Base-by-base conservation (phyloP, 2,113 vertebrate species). In the Pachyramphus minor region DNA sequence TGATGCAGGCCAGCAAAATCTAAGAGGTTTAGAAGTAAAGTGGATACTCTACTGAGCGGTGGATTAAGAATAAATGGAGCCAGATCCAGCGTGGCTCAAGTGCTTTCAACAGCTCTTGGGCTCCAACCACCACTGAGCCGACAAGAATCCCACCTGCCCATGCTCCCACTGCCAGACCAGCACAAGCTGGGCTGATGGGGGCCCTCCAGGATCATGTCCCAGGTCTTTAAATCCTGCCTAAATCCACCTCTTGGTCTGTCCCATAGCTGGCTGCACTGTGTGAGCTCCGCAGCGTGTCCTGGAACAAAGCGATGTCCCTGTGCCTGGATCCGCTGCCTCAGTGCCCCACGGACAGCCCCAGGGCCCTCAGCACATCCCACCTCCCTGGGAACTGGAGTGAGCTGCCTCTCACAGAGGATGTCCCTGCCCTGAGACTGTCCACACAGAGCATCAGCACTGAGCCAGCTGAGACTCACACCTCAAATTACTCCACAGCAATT, bases 371-470 rank as follows among this genome's bases (percentile, higher is more conserved):
- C 25, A 49, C 30, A n/a, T 30, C 37, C 41, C 68, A 30, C 24
- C 59, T 4, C 2, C 0, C 11, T 19, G 42, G 44, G 56, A 63
- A 45, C 14, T 2, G 0, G 12, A 25, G 31, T 0, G 6, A 55
- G 75, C n/a, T 41, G 31, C 42, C 44, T 20, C 39, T 10, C 2
- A 0, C 17, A 45, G 35, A 53, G 16, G 2, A 28, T 2, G 19
- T 14, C 62, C 35, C 58, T 45, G 67, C 47, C 56, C 47, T 2
- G 24, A 21, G 15, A 28, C 8, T 8, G 45, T 41, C 55, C 49
- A 2, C n/a, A 8, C 5, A 5, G 30, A 69, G 45, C 30, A 33
- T 5, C 2, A 39, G 64, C 37, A 30, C 41, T 1, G 12, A 66
- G 55, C 10, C 19, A 44, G 50, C n/a, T 9, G 5, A 39, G n/a